These are phyloP conservation scores for Copidosoma floridanum DNA, from an alignment of 1,140 invertebrate genomes.

Conservation along the genomic window DNA sequence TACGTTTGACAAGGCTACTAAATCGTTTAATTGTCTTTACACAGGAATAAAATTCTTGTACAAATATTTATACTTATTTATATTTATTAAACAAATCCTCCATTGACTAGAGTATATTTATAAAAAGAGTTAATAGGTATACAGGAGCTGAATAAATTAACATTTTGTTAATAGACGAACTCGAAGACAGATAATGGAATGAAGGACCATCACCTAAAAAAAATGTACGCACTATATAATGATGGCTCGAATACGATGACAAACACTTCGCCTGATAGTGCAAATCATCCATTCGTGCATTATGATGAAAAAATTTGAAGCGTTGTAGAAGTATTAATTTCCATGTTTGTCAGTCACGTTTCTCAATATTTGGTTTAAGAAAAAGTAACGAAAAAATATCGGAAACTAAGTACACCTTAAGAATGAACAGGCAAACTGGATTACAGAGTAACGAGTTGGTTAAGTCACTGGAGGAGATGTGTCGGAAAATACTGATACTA, in stretches of 20 bases:
- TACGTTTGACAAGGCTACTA: slow-evolving; percentile 52
- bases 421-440: slow-evolving; percentile 9
- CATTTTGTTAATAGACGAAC: slow-evolving; percentile 33
- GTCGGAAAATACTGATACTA: slow-evolving; percentile 44
- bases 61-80: slow-evolving; percentile 31
- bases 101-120: slow-evolving; percentile 52
- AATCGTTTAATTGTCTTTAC: slow-evolving; percentile 52
- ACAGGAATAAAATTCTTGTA: slow-evolving; percentile 50
- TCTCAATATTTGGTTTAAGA: slow-evolving; percentile 4
- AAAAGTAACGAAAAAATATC: slow-evolving; percentile 28
- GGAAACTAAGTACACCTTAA: slow-evolving; percentile 29
- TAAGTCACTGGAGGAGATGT: slow-evolving; percentile 55
- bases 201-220: slow-evolving; percentile 46
- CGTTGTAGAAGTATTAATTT: too few relatives aligned
- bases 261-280: neutral
- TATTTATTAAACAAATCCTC: slow-evolving; percentile 53
- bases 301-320: slow-evolving; percentile 11
- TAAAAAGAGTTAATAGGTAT: slow-evolving; percentile 29
- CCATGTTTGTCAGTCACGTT: slow-evolving; percentile 15
- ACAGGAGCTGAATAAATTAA: slow-evolving; percentile 27
- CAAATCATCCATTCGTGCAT: slow-evolving; percentile 15
- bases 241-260: slow-evolving; percentile 18
- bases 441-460: slow-evolving; percentile 27
- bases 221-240: slow-evolving; percentile 41
- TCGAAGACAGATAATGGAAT: slow-evolving; percentile 45